A percentile compares a stretch with the other conserved stretches of the same genome.
Conservation (phyloP, 53 echinoderm and acorn worm genomes). For the Antedon mediterranea region DNA sequence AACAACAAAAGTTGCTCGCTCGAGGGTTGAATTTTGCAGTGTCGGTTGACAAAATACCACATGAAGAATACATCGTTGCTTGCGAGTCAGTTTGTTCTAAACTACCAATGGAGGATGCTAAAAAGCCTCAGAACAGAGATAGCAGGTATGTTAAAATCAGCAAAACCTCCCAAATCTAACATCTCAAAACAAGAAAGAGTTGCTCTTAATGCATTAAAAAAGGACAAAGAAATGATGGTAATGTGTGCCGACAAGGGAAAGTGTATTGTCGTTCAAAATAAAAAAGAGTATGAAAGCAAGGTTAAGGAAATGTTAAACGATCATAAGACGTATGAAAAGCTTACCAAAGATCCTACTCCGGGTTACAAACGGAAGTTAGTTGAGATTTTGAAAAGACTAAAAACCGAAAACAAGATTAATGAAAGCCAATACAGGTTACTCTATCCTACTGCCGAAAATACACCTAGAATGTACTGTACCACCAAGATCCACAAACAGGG, state of each 20-base stretch:
- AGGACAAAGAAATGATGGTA: background rate
- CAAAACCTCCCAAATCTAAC: background rate
- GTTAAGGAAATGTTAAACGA: background rate
- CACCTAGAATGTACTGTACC: background rate
- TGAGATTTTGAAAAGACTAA: background rate
- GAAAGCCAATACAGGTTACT: background rate
- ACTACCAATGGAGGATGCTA: no score
- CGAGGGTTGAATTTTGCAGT: no score
- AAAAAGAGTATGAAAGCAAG: background rate
- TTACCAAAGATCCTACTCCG: background rate
- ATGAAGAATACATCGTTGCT: no score
- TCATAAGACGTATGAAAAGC: slow-evolving; percentile 1
- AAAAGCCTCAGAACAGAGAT: no score
- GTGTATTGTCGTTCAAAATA: background rate
- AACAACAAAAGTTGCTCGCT: no score
- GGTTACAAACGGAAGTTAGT: background rate
- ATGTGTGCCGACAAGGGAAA: background rate
- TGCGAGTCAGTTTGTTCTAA: no score
- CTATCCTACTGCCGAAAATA: background rate
- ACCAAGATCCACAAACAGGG: slow-evolving; percentile 3
- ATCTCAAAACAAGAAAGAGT: background rate
- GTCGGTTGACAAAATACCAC: no score
- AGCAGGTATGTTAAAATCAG: background rate
- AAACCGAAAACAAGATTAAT: background rate
- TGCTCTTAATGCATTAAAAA: background rate